Base-by-base conservation (phyloP, 37 sponge, comb jelly and placozoan genomes). In the Chondrilla cf. caribensis region DNA sequence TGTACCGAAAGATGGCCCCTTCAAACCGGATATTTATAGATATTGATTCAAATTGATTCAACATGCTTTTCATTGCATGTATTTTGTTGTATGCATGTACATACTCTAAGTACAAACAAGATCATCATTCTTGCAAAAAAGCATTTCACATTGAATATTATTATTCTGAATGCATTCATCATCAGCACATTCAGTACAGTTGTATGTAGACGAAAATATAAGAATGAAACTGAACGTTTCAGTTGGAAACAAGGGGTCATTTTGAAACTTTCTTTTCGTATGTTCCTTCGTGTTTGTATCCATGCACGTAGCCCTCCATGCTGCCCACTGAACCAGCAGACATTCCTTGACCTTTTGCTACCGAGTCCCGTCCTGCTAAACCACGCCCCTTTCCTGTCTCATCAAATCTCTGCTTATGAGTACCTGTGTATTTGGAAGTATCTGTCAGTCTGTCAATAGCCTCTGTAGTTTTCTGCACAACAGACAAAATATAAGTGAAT, bases 321-420 rank as follows among this genome's bases (percentile, higher is more conserved):
- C 54, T 19, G 11, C 72, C 70, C 17, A 78, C 83, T 31, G 36
- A 51, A 11, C 84, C 70, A 9, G 91, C 77, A 2, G 31, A 54
- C 88, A 87, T 87, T 6, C 80, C 86, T 32, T 79, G 44, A 9
- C 92, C 92, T 55, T 92, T 92, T 31, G 75, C 44, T 38, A 58
- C 41, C 9, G 83, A 81, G 79, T 96, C 91, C 39, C 97, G 51
- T 41, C 97, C 97, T 51, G 82, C 97, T 29, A 96, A 57, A 3
- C 97, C 97, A 29, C 70, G 85, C 38, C 97, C 97, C 71, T 96
- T 96, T 2, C 97, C 97, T 32, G 70, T 70, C 38, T 90, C 93
- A 35, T 93, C 93, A 86, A 96, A 96, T 40, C 97, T 72, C 57
- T 79, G 55, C 82, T 96, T 96, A 83, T 96, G 97, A 25, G 84